Evolutionary conservation across 1,140 invertebrate species (phyloP).

Genomic region (Macrobrachium rosenbergii): DNA sequence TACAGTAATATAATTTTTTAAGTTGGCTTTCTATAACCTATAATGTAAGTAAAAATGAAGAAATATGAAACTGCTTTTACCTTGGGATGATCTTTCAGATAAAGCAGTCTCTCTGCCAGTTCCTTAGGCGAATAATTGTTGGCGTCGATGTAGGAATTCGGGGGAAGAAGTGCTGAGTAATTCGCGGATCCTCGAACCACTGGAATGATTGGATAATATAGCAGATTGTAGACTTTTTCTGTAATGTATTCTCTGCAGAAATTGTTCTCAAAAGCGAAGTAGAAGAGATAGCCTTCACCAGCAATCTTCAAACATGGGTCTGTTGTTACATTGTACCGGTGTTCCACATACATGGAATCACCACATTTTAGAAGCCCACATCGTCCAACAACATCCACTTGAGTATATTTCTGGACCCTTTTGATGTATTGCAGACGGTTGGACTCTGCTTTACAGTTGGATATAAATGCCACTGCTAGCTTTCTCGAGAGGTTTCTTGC

Average conservation of each 20-base stretch:
- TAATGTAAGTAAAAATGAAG: too few relatives aligned
- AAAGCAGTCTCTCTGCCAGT: conserved; percentile 20
- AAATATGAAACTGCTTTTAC: neutral
- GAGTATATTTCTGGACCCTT: conserved; percentile 71
- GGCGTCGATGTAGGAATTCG: conserved; percentile 77
- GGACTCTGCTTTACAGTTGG: conserved; percentile 71
- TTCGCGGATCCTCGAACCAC: conserved; percentile 78
- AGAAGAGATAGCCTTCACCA: conserved; percentile 70
- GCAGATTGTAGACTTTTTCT: conserved; percentile 68
- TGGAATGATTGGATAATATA: conserved; percentile 75
- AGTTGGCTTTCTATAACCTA: too few relatives aligned
- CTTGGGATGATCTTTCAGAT: conserved; percentile 31
- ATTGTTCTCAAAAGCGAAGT: conserved; percentile 73
- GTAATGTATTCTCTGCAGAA: conserved; percentile 70
- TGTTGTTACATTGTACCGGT: neutral
- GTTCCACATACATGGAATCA: neutral
- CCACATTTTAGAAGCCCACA: conserved; percentile 68
- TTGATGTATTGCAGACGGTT: conserved; percentile 70
- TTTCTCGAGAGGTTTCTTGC: conserved; percentile 32
- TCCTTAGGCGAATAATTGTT: conserved; percentile 3
- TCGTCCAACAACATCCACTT: conserved; percentile 73
- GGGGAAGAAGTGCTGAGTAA: conserved; percentile 76
- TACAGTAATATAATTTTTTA: too few relatives aligned
- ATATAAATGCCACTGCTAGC: conserved; percentile 72
- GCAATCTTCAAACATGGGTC: conserved; percentile 22